phyloP scores from a whole-genome alignment of 2,113 vertebrate genomes.

The Scomber japonicus region DNA sequence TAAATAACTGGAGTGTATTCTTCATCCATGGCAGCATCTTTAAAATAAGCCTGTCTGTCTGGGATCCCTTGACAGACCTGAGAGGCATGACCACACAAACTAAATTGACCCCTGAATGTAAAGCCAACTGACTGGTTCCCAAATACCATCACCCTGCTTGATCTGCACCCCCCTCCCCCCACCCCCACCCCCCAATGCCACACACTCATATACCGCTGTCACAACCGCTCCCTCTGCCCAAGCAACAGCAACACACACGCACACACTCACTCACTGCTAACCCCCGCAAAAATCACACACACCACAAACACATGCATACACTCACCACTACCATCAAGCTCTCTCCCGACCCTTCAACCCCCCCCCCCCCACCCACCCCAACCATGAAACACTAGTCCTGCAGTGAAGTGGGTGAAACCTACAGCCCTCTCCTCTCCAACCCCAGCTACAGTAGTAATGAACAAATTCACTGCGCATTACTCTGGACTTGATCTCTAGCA shows the following conservation, averaged over 20 bases:
- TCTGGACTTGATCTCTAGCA: constrained; percentile 99
- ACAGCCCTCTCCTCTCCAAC: constrained; percentile 88
- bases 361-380: not conserved
- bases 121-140: constrained; percentile 72
- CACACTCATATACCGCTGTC: constrained; percentile 27
- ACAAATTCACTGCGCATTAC: constrained; percentile 99
- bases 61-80: constrained; percentile 24
- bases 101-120: constrained; percentile 18
- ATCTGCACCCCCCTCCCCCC: constrained; percentile 62
- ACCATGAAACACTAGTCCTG: constrained; percentile 49
- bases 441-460: constrained; percentile 90
- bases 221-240: constrained; percentile 19
- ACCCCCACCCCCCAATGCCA: not conserved
- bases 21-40: not conserved
- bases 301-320: constrained; percentile 53
- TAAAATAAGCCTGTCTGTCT: constrained; percentile 25
- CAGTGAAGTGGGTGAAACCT: constrained; percentile 86
- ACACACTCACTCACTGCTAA: not conserved
- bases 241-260: constrained; percentile 36
- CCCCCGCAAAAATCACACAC: constrained; percentile 23
- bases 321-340: constrained; percentile 44
- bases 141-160: constrained; percentile 78
- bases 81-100: constrained; percentile 28
- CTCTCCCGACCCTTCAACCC: not conserved
- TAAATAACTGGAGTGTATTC: not conserved